A percentile compares a stretch with the other conserved stretches of the same genome.
Conservation (phyloP, 2,113 vertebrate species). For the Rhinopomastus cyanomelas region DNA sequence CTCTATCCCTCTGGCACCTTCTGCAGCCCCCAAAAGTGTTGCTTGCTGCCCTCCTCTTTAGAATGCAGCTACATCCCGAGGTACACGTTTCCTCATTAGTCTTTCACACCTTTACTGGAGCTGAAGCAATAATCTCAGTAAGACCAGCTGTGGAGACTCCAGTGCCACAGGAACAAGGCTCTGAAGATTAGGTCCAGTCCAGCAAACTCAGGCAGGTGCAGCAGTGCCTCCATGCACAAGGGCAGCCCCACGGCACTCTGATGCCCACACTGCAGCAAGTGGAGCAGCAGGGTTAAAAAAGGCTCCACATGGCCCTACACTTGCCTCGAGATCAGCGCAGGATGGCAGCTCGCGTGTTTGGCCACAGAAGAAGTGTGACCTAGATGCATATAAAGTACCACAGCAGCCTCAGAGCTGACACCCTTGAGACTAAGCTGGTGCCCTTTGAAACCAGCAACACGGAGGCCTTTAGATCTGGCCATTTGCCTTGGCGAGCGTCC, state of each 20-base stretch:
- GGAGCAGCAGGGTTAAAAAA: neutral
- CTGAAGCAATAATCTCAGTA: neutral
- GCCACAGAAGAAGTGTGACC: constrained; percentile 45
- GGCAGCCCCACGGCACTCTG: neutral
- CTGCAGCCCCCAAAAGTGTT: neutral
- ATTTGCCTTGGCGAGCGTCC: constrained; percentile 50
- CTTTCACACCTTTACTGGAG: neutral
- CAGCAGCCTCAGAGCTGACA: constrained; percentile 6
- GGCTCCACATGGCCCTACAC: neutral
- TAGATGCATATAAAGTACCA: constrained; percentile 58
- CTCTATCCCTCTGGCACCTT: neutral
- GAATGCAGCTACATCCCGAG: neutral
- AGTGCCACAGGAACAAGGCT: neutral
- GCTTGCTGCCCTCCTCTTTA: neutral
- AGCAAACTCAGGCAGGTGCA: neutral
- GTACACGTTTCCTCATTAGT: neutral
- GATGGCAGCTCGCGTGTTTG: neutral
- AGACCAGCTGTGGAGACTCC: neutral
- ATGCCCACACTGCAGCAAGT: neutral
- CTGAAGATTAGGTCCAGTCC: neutral
- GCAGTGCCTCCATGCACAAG: neutral
- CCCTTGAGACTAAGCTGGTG: neutral
- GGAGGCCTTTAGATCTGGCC: constrained; percentile 31
- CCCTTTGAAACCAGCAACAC: constrained; percentile 29
- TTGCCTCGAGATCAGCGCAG: accelerated